Conservation (phyloP, 2,888 invertebrate species). For the Nemotelus nigrinus region DNA sequence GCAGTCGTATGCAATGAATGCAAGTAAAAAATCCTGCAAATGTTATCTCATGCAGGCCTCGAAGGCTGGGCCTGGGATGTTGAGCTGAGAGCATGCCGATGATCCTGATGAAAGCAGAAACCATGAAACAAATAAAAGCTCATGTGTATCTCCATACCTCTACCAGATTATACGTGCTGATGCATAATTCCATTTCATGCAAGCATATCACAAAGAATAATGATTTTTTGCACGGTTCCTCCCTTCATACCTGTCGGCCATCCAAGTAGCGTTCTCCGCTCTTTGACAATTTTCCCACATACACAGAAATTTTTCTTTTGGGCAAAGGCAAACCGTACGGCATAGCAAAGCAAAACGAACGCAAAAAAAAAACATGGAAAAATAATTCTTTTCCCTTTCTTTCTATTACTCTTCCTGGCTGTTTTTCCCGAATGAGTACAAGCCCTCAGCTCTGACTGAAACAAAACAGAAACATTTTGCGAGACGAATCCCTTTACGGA, state of each 20-base stretch:
- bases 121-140: slow-evolving; percentile 44
- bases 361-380: slow-evolving; percentile 25
- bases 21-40: slow-evolving; percentile 32
- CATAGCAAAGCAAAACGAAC: slow-evolving; percentile 1
- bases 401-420: slow-evolving; percentile 10
- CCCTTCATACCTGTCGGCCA: not conserved
- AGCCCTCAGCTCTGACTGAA: not conserved
- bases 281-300: slow-evolving; percentile 34
- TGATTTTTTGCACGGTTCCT: slow-evolving; percentile 43
- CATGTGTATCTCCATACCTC: slow-evolving; percentile 37
- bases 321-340: slow-evolving; percentile 8
- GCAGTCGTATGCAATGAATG: slow-evolving; percentile 38
- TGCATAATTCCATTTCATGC: slow-evolving; percentile 48
- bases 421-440: not conserved
- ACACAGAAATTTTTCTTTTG: slow-evolving; percentile 3
- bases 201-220: slow-evolving; percentile 48
- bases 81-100: slow-evolving; percentile 35
- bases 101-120: slow-evolving; percentile 39
- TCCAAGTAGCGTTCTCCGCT: not conserved
- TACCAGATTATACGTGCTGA: slow-evolving; percentile 46
- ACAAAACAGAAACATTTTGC: slow-evolving; percentile 1
- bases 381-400: slow-evolving; percentile 8
- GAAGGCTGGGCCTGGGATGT: not conserved
- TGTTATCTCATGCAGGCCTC: slow-evolving; percentile 25
- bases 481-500: slow-evolving; percentile 18